phyloP scores from a whole-genome alignment of 2,113 vertebrate species.

The Sarotherodon lohbergeri region DNA sequence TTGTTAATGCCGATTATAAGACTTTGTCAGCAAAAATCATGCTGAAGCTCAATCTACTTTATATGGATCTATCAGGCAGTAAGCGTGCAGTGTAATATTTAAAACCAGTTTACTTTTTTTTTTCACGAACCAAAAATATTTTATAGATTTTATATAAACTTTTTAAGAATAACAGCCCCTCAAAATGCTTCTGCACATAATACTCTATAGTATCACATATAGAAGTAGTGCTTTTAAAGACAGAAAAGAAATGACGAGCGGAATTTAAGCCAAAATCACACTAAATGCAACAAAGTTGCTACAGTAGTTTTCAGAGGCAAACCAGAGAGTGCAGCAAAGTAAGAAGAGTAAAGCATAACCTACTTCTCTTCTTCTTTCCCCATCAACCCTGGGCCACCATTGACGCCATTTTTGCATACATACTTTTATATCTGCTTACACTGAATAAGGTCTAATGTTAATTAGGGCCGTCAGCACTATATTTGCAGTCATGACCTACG shows the following conservation, averaged over 20 bases:
- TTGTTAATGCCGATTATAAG: neutral
- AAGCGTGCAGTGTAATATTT: neutral
- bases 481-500: constrained; percentile 64
- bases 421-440: constrained; percentile 22
- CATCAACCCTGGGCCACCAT: neutral
- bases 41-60: neutral
- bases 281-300: neutral
- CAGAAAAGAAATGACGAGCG: neutral
- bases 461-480: constrained; percentile 67
- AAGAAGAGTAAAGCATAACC: neutral
- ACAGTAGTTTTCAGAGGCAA: neutral
- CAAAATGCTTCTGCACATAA: neutral
- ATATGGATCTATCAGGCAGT: neutral
- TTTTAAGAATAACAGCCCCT: neutral
- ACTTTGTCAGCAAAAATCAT: neutral
- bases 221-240: neutral
- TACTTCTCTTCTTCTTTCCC: neutral
- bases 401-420: constrained; percentile 23
- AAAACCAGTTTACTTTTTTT: neutral
- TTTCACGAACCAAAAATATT: neutral
- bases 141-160: neutral
- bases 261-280: neutral
- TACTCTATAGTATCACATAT: neutral
- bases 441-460: constrained; percentile 56
- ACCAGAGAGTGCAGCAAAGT: neutral